phyloP scores from a whole-genome alignment of 2,888 invertebrate genomes.

The Hemicrepidius hirtus region DNA sequence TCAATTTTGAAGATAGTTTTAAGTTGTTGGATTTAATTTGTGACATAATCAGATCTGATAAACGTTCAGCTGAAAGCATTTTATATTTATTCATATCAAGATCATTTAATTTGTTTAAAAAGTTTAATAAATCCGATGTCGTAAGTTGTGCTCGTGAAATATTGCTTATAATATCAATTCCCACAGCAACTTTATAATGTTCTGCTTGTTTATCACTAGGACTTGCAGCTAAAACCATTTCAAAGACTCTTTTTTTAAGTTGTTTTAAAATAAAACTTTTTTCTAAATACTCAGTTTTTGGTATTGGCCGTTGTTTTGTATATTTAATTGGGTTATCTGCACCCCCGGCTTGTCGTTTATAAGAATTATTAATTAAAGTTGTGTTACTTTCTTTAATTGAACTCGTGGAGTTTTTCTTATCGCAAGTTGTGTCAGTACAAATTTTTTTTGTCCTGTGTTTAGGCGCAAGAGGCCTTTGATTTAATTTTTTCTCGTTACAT shows the following conservation, averaged over 20 bases:
- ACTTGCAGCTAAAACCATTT: neutral
- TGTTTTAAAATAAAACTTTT: neutral
- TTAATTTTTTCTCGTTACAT: neutral
- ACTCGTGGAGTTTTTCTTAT: neutral
- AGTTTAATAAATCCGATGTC: neutral
- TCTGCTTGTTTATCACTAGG: neutral
- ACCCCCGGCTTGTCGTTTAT: neutral
- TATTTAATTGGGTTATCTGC: neutral
- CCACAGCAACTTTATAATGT: neutral
- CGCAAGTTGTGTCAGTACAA: neutral
- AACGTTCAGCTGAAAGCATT: neutral
- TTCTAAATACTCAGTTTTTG: too few relatives aligned
- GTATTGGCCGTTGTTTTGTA: too few relatives aligned
- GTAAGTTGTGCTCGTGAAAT: neutral
- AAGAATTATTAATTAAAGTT: too few relatives aligned
- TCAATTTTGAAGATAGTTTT: too few relatives aligned
- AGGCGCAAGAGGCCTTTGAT: neutral
- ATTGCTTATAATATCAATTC: neutral
- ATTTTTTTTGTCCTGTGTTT: neutral
- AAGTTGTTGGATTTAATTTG: too few relatives aligned
- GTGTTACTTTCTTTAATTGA: neutral
- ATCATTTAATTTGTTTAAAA: neutral
- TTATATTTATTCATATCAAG: neutral
- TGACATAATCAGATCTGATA: neutral
- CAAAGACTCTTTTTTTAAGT: neutral